phyloP scores from a whole-genome alignment of 2,888 invertebrate species.

The Bellardia pandia region DNA sequence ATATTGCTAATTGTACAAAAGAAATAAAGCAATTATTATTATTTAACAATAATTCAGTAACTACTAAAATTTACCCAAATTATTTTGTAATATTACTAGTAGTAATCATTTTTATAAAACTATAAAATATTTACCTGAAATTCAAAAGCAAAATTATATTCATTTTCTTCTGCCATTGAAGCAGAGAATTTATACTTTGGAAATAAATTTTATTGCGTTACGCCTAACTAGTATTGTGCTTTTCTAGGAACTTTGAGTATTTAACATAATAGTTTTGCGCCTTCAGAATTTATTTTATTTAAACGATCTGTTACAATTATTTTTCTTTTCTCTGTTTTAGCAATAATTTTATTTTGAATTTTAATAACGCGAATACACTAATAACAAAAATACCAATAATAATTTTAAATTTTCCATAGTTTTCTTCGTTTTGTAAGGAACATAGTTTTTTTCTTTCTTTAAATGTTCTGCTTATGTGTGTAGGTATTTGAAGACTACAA shows the following conservation, averaged over 20 bases:
- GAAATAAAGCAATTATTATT: slow-evolving; percentile 33
- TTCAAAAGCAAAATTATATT: slow-evolving; percentile 88
- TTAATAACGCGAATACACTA: neutral
- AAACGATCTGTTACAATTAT: slow-evolving; percentile 10
- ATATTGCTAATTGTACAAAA: slow-evolving; percentile 80
- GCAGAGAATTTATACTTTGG: slow-evolving; percentile 19
- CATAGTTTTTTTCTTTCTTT: neutral
- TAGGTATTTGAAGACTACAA: neutral
- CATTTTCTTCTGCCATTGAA: slow-evolving; percentile 84
- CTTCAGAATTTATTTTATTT: slow-evolving; percentile 28
- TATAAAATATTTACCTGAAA: slow-evolving; percentile 86
- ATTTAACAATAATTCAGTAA: neutral
- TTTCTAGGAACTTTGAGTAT: slow-evolving; percentile 64
- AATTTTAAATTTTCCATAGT: neutral
- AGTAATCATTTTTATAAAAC: neutral
- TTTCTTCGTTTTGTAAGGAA: neutral
- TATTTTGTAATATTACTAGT: neutral
- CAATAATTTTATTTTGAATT: neutral
- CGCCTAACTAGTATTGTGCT: slow-evolving; percentile 50
- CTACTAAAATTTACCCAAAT: neutral
- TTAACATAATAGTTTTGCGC: slow-evolving; percentile 63
- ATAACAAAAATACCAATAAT: neutral
- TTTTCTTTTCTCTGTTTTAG: neutral
- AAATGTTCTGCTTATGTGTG: neutral
- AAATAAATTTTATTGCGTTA: slow-evolving; percentile 24